These are phyloP conservation scores for Percina caprodes DNA, from an alignment of 2,113 vertebrate genomes.

Conservation along the genomic window DNA sequence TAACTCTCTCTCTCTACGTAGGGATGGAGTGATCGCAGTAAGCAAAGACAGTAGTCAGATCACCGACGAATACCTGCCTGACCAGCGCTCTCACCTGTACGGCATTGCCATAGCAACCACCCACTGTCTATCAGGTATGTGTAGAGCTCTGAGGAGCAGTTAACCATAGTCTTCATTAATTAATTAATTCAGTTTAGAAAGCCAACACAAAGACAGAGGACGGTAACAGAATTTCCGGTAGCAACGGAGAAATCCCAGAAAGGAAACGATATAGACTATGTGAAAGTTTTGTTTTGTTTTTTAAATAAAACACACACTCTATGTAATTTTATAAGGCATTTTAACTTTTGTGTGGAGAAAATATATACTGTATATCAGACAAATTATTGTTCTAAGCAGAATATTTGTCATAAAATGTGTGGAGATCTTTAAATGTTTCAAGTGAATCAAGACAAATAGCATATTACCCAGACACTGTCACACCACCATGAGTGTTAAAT, in stretches of 20 bases:
- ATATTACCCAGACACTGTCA: not conserved
- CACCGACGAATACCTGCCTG: constrained; percentile 92
- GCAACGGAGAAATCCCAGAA: too few relatives aligned
- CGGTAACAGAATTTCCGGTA: too few relatives aligned
- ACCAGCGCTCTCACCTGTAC: constrained; percentile 96
- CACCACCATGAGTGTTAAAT: not conserved
- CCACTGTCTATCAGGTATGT: constrained; percentile 85
- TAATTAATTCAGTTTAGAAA: too few relatives aligned
- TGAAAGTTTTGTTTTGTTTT: too few relatives aligned
- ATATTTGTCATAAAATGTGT: not conserved
- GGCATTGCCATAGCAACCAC: constrained; percentile 92
- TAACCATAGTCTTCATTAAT: too few relatives aligned
- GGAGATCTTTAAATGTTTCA: too few relatives aligned
- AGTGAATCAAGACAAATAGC: not conserved
- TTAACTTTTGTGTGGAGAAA: too few relatives aligned
- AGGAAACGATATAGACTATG: too few relatives aligned
- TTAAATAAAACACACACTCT: too few relatives aligned
- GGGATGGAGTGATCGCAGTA: constrained; percentile 93
- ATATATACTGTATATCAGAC: not conserved
- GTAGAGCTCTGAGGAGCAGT: too few relatives aligned
- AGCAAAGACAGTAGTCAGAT: constrained; percentile 87
- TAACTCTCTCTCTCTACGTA: constrained; percentile 52
- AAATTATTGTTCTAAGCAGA: not conserved
- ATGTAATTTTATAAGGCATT: too few relatives aligned
- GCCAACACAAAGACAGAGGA: too few relatives aligned